phyloP scores from a whole-genome alignment of 2,797 vertebrate genomes.

The Pseudopleuronectes americanus region DNA sequence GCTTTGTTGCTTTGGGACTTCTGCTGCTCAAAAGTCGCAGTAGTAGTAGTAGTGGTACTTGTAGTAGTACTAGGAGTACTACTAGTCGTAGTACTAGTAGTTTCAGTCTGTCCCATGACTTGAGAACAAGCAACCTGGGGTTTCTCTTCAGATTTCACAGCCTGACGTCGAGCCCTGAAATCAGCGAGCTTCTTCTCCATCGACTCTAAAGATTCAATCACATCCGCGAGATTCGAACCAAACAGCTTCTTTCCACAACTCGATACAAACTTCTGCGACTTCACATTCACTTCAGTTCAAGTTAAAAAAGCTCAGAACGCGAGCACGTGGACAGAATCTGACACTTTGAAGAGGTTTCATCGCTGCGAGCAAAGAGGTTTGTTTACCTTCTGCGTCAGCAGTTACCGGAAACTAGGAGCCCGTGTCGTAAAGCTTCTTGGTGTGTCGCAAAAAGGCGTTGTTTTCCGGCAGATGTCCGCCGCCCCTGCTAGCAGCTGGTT shows the following conservation, averaged over 20 bases:
- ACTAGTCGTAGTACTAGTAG: background rate
- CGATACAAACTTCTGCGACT: background rate
- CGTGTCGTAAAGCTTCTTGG: slow-evolving; percentile 34
- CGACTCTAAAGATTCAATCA: background rate
- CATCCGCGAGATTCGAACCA: background rate
- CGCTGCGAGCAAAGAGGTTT: slow-evolving; percentile 11
- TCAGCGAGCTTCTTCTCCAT: slow-evolving; percentile 85
- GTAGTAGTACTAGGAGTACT: background rate
- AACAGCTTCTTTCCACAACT: background rate
- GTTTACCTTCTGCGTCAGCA: slow-evolving; percentile 62
- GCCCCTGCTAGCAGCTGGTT: slow-evolving; percentile 26
- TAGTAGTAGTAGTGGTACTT: background rate
- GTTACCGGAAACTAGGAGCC: slow-evolving; percentile 31
- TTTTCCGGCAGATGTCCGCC: slow-evolving; percentile 12
- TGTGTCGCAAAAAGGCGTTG: slow-evolving; percentile 17
- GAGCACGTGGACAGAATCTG: background rate
- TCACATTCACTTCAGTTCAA: background rate
- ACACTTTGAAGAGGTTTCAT: background rate
- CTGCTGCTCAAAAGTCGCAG: background rate
- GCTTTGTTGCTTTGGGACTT: background rate
- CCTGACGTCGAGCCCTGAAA: slow-evolving; percentile 80
- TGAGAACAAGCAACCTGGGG: background rate
- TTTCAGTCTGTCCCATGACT: background rate
- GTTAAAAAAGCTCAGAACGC: no score
- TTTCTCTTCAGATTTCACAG: slow-evolving; percentile 23